Base-by-base conservation (phyloP, 2,888 invertebrate genomes). In the Apamea crenata region DNA sequence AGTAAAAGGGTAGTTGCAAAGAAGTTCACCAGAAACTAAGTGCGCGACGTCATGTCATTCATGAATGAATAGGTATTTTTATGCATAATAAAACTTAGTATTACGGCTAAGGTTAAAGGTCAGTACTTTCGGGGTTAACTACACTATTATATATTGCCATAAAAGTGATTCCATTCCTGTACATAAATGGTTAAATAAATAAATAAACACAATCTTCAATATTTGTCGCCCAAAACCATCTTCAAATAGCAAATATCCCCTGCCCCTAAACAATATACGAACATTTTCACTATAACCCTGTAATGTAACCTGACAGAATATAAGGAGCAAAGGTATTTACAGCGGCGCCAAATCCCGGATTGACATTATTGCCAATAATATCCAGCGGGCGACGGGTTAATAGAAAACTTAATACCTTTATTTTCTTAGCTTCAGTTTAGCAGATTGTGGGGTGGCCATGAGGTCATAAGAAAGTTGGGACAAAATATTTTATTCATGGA, bases 321-420 rank as follows among this genome's bases (percentile, higher is more conserved):
- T 82, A 87, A 77, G 80, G 47, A 81, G 73, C 67, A 25, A 80
- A 79, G 67, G 50, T 85, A 81, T 84, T 85, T 83, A 84, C 82
- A 76, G 59, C 79, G 69, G 65, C 75, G 81, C 84, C 85, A 89
- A 89, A 90, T 89, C 88, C 89, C 79, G 89, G 89, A 89, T 90
- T 80, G 88, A 87, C 87, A 84, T 90, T 91, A 92, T 91, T 91
- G 90, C 87, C 91, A 91, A 90, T 91, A 90, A 90, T 90, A 89
- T 85, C 86, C 82, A 75, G 79, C 83, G 84, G 84, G 76, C 77
- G 80, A 80, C 73, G 87, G 89, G 90, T 91, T 93, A 92, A 93
- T 93, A 91, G 93, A 93, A 93, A 93, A 92, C 89, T 91, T 92
- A 90, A 93, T 92, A 89, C 93, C 90, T 92, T 91, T 91, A 90